Evolutionary conservation across 2,888 invertebrate genomes (phyloP).

Genomic region (Dendrolimus houi): DNA sequence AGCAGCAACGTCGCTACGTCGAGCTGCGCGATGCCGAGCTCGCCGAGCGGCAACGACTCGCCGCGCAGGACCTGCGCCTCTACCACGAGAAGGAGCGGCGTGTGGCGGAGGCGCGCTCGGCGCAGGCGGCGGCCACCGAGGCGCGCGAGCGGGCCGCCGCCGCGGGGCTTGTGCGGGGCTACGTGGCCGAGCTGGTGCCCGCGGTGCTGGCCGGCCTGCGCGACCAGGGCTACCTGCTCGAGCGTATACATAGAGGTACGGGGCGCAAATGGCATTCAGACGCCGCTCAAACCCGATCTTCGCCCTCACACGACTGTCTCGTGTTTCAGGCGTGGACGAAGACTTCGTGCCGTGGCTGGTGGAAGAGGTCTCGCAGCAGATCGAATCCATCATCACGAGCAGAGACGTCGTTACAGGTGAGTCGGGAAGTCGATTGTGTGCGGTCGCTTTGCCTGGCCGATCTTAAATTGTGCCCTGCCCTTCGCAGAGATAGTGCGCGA

Average conservation of each 20-base stretch:
- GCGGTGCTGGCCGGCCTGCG: conserved; percentile 88
- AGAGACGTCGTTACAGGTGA: conserved; percentile 86
- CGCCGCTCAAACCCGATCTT: too few species aligned
- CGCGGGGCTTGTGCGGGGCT: conserved; percentile 88
- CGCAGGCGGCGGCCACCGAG: conserved; percentile 80
- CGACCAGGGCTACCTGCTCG: conserved; percentile 82
- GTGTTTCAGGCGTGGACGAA: conserved; percentile 80
- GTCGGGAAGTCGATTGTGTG: background rate
- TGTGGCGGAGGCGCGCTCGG: conserved; percentile 81
- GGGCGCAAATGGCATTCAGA: background rate
- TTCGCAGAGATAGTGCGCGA: conserved; percentile 83
- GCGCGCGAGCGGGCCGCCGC: conserved; percentile 90
- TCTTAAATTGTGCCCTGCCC: too few species aligned
- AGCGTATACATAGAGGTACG: conserved; percentile 76
- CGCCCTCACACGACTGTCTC: background rate
- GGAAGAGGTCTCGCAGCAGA: conserved; percentile 86
- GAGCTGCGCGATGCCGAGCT: conserved; percentile 86
- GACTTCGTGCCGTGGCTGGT: conserved; percentile 93
- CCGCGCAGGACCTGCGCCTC: conserved; percentile 84
- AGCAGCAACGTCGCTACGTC: conserved; percentile 83
- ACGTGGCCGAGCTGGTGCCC: conserved; percentile 91
- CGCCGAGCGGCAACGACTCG: conserved; percentile 87
- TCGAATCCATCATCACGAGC: conserved; percentile 88
- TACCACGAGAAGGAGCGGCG: conserved; percentile 83
- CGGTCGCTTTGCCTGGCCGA: too few species aligned